A percentile compares a stretch with the other conserved stretches of the same genome.
Evolutionary conservation across 2,797 vertebrate genomes (phyloP).

Genomic region (Fratercula arctica): DNA sequence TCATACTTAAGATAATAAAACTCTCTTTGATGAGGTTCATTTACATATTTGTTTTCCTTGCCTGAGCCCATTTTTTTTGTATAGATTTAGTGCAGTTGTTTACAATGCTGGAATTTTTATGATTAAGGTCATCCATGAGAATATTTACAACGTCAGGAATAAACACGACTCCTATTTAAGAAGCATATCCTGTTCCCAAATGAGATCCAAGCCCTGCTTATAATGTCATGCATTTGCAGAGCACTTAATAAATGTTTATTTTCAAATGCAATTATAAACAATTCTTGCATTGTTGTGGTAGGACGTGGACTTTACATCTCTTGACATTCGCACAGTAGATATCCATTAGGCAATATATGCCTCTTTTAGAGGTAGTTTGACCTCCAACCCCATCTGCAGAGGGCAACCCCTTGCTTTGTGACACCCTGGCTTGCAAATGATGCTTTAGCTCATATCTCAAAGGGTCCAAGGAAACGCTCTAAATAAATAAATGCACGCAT

Average conservation of each 20-base stretch:
- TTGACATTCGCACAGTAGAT: constrained; percentile 24
- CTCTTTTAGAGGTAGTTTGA: constrained; percentile 9
- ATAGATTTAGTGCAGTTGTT: constrained; percentile 62
- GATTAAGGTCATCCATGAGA: constrained; percentile 64
- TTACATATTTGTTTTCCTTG: constrained; percentile 75
- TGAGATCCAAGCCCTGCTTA: constrained; percentile 48
- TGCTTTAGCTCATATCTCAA: background rate
- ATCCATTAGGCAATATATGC: background rate
- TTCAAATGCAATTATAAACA: constrained; percentile 65
- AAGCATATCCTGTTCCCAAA: constrained; percentile 60
- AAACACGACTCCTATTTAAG: constrained; percentile 59
- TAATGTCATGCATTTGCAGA: constrained; percentile 52
- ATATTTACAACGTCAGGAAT: constrained; percentile 60
- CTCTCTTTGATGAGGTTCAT: constrained; percentile 67
- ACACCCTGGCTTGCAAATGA: background rate
- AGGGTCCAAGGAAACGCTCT: background rate
- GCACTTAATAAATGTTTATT: constrained; percentile 65
- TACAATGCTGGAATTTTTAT: constrained; percentile 68
- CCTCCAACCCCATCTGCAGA: constrained; percentile 28
- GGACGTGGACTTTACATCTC: constrained; percentile 6
- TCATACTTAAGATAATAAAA: constrained; percentile 64
- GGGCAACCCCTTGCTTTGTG: constrained; percentile 10
- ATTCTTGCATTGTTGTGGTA: background rate
- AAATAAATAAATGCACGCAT: background rate
- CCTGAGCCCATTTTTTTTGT: constrained; percentile 50